Evolutionary conservation across 2,888 invertebrate species (phyloP).

Genomic region (Eulithis prunata): DNA sequence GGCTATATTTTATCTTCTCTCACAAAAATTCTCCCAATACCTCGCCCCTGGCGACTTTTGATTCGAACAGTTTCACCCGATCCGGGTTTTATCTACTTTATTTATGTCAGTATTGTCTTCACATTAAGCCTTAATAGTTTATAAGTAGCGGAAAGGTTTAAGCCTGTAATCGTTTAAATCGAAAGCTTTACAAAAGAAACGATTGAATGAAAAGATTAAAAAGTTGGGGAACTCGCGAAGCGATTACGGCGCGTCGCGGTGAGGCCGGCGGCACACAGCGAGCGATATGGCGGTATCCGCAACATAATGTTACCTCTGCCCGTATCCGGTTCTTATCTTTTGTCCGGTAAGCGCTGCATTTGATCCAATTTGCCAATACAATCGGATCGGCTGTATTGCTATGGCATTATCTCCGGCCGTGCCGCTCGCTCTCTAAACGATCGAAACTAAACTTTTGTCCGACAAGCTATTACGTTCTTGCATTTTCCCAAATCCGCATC

Average conservation of each 20-base stretch:
- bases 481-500: conserved; percentile 42
- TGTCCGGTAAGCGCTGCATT: conserved; percentile 81
- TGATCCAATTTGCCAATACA: conserved; percentile 85
- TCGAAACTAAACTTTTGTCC: conserved; percentile 67
- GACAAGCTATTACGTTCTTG: conserved; percentile 49
- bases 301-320: conserved; percentile 72
- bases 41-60: conserved; percentile 61
- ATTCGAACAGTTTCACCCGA: conserved; percentile 64
- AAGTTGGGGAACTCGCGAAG: conserved; percentile 54
- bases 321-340: conserved; percentile 78
- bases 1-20: conserved; percentile 72
- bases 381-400: conserved; percentile 82
- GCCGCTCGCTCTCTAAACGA: conserved; percentile 72
- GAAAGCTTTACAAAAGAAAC: conserved; percentile 54
- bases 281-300: conserved; percentile 64
- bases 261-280: conserved; percentile 49
- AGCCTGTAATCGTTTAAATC: conserved; percentile 55
- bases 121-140: conserved; percentile 37
- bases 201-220: conserved; percentile 55
- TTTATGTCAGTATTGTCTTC: conserved; percentile 35
- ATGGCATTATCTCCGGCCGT: conserved; percentile 79
- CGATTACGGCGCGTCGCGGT: conserved; percentile 60
- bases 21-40: conserved; percentile 61
- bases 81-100: conserved; percentile 34
- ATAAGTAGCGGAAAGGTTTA: conserved; percentile 46